These are phyloP conservation scores for Heterohyrax brucei DNA, from an alignment of 2,797 vertebrate species.

Conservation along the genomic window DNA sequence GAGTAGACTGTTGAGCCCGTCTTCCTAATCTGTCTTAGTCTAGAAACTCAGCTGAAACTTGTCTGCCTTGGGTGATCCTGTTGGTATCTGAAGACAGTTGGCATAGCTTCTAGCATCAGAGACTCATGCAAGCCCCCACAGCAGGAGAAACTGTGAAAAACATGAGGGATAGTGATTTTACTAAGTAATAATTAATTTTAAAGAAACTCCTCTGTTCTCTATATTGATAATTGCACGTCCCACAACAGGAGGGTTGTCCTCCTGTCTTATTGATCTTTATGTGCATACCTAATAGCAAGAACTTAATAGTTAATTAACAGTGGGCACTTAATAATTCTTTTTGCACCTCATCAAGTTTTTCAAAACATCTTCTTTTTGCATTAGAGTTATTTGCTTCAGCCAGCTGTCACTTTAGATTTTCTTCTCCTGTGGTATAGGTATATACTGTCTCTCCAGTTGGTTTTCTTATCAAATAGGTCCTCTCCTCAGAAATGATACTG, in stretches of 20 bases:
- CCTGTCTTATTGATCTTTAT: neutral
- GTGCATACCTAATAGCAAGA: neutral
- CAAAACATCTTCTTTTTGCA: neutral
- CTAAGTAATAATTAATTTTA: neutral
- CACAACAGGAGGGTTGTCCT: neutral
- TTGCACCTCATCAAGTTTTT: neutral
- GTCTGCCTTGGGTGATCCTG: no score
- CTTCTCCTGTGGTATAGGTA: neutral
- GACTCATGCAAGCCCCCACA: no score
- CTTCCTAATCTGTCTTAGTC: no score
- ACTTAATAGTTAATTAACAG: neutral
- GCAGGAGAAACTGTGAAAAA: no score
- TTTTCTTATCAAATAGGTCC: neutral
- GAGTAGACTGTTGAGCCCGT: no score
- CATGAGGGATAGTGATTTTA: neutral
- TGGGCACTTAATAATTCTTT: neutral
- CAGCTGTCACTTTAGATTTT: neutral
- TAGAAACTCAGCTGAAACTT: no score
- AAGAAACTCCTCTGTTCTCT: neutral
- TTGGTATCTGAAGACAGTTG: no score
- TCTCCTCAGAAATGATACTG: neutral
- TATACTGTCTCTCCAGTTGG: neutral
- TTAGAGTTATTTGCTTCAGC: neutral
- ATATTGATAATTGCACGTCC: neutral
- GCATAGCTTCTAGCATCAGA: no score